Conservation (phyloP, 1,140 invertebrate genomes). For the Eumaeus atala region DNA sequence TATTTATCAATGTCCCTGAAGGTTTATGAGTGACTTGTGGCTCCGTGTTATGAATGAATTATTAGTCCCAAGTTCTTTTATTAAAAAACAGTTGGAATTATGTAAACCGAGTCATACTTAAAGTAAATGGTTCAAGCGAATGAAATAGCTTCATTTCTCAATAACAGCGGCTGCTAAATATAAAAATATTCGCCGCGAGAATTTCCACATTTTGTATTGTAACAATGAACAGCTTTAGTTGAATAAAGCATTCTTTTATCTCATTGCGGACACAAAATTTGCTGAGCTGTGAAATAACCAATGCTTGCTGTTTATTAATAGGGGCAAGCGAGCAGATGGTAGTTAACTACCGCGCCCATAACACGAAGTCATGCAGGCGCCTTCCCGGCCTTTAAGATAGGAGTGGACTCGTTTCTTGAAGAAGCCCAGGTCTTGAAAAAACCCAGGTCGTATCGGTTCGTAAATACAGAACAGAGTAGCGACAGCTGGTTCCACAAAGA, state of each 20-base stretch:
- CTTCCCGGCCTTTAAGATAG: too few relatives aligned
- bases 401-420: too few relatives aligned
- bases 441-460: too few relatives aligned
- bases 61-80: slow-evolving; percentile 28
- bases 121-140: slow-evolving; percentile 25
- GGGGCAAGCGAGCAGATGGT: too few relatives aligned
- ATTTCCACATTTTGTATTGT: slow-evolving; percentile 4
- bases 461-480: too few relatives aligned
- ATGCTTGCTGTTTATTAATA: neutral
- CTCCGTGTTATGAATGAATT: slow-evolving; percentile 49
- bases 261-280: too few relatives aligned
- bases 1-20: slow-evolving; percentile 34
- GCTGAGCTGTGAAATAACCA: neutral
- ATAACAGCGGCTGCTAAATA: slow-evolving; percentile 17
- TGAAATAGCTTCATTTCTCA: slow-evolving; percentile 17
- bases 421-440: too few relatives aligned
- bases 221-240: neutral
- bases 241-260: slow-evolving; percentile 7
- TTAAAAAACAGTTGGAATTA: slow-evolving; percentile 26
- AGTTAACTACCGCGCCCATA: too few relatives aligned
- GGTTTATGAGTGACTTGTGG: slow-evolving; percentile 51
- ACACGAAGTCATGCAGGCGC: too few relatives aligned
- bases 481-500: too few relatives aligned
- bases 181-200: slow-evolving; percentile 11
- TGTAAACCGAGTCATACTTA: slow-evolving; percentile 26